Base-by-base conservation (phyloP, 2,113 vertebrate genomes). In the Triplophysa dalaica region DNA sequence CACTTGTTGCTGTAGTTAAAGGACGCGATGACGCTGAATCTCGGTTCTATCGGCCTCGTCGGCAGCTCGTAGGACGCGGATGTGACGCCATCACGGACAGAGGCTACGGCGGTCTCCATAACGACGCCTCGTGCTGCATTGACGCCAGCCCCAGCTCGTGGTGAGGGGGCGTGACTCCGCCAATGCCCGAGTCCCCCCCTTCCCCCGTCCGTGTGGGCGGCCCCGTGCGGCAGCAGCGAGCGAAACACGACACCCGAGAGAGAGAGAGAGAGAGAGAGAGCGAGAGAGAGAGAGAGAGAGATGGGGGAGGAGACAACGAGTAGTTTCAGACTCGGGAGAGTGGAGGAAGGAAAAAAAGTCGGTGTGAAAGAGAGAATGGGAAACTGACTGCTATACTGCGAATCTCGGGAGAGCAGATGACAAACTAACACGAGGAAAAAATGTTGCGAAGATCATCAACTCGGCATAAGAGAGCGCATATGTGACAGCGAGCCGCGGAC, bases 221-320 rank as follows among this genome's bases (percentile, higher is more conserved):
- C 75, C 82, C 80, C 66, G 82, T 80, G 79, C 86, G 74, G 92
- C 48, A 85, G 90, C 90, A 90, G 89, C 85, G 90, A 92, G 91
- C 88, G 94, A 94, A 94, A 94, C 94, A 93, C 94, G 92, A 94
- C 91, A 93, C 94, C 93, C 85, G 66, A 89, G 87, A 90, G 87
- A 87, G 85, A 13, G 85, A 86, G 87, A 81, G 87, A 88, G 84
- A 83, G 79, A 80, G 60, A 66, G 85, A 87, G 87, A 82, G 87
- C n/a, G 85, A 86, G 87, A 81, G 87, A 88, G 84, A 83, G 79
- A 80, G 60, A 66, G 85, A 87, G 87, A 82, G 87, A 90, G 83
- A 84, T 83, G 88, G 89, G 86, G 91, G 81, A 83, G 87, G 87
- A 88, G 85, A 87, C 89, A 81, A 78, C 61, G 83, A 63, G 76